Conservation (phyloP, 2,797 vertebrate species). For the Peromyscus aztecus region DNA sequence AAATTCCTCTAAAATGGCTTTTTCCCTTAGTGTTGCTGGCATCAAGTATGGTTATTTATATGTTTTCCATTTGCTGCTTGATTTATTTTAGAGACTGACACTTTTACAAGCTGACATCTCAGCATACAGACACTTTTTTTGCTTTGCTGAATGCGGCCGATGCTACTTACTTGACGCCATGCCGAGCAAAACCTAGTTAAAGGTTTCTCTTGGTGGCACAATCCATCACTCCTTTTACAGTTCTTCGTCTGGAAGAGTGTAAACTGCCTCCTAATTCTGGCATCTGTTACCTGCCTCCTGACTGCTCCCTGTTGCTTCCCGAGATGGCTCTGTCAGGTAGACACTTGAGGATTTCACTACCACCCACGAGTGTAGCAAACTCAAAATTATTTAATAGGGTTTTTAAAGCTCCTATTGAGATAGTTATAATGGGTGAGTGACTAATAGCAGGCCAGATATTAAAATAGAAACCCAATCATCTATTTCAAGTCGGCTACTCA, state of each 20-base stretch:
- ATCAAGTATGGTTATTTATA: constrained; percentile 80
- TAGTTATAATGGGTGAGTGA: constrained; percentile 20
- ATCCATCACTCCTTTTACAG: constrained; percentile 75
- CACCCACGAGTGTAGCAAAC: constrained; percentile 36
- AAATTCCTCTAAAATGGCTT: constrained; percentile 71
- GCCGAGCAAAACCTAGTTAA: constrained; percentile 80
- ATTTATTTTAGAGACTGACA: constrained; percentile 84
- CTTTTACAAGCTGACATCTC: constrained; percentile 82
- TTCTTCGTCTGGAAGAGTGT: constrained; percentile 64
- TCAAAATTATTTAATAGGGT: constrained; percentile 48
- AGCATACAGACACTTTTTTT: constrained; percentile 78
- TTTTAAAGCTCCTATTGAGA: constrained; percentile 5
- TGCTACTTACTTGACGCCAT: constrained; percentile 77
- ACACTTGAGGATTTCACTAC: constrained; percentile 81
- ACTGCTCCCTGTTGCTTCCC: constrained; percentile 79
- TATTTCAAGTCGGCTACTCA: neutral
- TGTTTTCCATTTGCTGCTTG: constrained; percentile 79
- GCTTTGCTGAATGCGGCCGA: constrained; percentile 60
- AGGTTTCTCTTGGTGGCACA: constrained; percentile 70
- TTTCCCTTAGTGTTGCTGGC: constrained; percentile 70
- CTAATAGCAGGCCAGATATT: neutral
- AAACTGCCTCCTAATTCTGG: constrained; percentile 82
- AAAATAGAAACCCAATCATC: constrained; percentile 10
- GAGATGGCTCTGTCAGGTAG: constrained; percentile 76
- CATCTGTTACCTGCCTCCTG: constrained; percentile 72